Conservation (phyloP, 2,113 vertebrate species). For the Cygnus buccinator region DNA sequence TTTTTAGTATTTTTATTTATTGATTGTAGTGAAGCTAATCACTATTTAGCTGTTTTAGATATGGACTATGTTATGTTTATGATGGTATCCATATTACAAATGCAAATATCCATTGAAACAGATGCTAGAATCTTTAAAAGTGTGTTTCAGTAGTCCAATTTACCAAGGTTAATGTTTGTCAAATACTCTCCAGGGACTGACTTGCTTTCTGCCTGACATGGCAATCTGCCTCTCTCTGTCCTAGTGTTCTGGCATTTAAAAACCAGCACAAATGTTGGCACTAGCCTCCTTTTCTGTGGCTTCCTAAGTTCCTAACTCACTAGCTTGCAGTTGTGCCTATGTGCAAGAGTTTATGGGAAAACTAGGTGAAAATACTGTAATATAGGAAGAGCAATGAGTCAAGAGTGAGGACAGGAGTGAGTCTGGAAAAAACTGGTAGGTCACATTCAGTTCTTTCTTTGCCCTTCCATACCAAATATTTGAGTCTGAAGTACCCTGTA, state of each 20-base stretch:
- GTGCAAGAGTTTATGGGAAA: neutral
- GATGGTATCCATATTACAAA: neutral
- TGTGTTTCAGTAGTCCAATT: neutral
- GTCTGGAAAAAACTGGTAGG: neutral
- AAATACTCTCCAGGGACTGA: neutral
- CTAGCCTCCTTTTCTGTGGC: neutral
- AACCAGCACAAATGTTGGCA: neutral
- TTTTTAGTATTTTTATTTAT: neutral
- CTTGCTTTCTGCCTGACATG: neutral
- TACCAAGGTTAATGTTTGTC: neutral
- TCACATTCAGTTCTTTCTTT: neutral
- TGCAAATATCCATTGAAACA: neutral
- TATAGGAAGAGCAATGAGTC: neutral
- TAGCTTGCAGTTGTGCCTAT: neutral
- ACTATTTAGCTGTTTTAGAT: neutral
- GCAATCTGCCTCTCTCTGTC: neutral
- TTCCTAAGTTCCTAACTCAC: neutral
- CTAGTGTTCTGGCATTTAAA: neutral
- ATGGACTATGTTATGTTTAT: neutral
- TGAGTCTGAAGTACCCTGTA: neutral
- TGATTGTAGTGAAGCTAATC: neutral
- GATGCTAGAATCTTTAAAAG: neutral
- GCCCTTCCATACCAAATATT: neutral
- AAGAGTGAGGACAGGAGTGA: neutral
- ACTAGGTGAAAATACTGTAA: neutral